Base-by-base conservation (phyloP, 2,888 invertebrate species). In the Drosophila lutescens region DNA sequence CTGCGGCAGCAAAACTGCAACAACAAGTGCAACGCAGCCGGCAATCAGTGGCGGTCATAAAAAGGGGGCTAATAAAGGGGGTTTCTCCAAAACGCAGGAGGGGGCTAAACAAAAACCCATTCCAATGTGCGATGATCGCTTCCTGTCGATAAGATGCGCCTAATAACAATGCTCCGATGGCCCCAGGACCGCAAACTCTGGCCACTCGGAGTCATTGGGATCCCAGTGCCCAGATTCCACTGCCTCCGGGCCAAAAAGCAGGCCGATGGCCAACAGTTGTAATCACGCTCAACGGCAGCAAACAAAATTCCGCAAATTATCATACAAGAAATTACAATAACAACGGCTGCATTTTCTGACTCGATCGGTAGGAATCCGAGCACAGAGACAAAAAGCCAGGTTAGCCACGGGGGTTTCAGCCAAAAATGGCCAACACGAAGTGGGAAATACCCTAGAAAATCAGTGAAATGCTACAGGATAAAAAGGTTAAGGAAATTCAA, bases 61-160 rank as follows among this genome's bases (percentile, higher is more conserved):
- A 66, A 55, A 38, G 47, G 26, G 26, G 38, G 17, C 20, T 49
- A 49, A 49, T 49, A 34, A 49, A 49, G 49, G 49, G 49, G 47
- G 30, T 6, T 47, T 47, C 10, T 17, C 15, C 20, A 9, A 30
- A 44, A 44, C 6, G 2, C 44, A 26, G 36, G 46, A 4, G 43
- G 38, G 26, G 23, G 17, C n/a, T n/a, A 51, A 34, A 46, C 9
- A 5, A 26, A 5, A 58, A 63, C 71, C 81, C 83, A 88, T 70
- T 69, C 77, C 72, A 86, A 86, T 85, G 78, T 87, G 82, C 81
- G 79, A 86, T 80, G 81, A 86, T 87, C 80, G 83, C 78, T 89
- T 88, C 84, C 86, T 87, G 86, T 69, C 78, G 88, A 88, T 88
- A 86, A 86, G 78, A 84, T 85, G 74, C 74, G 62, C 73, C 72